Base-by-base conservation (phyloP, 2,113 vertebrate genomes). In the Trogon melanurus region DNA sequence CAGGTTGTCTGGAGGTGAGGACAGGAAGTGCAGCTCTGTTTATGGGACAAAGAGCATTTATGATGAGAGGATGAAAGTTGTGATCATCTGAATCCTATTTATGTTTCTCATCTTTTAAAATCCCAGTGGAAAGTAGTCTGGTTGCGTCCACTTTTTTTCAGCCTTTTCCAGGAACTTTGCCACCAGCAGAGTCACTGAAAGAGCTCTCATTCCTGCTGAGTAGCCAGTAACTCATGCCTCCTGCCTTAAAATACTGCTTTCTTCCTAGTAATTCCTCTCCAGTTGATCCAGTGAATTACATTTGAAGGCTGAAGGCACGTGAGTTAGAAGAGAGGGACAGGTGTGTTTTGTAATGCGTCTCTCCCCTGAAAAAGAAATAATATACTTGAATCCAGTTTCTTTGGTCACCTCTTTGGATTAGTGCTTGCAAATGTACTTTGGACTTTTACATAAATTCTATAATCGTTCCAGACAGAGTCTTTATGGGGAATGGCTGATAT, bases 131-230 rank as follows among this genome's bases (percentile, higher is more conserved):
- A 93, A 72, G 27, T 16, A 20, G 45, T 91, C 53, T 47, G 64
- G 44, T 51, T 56, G 23, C 4, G 1, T 85, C 50, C 0, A 1
- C n/a, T 61, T 44, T 15, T 85, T 66, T 64, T 66, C 34, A 58
- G 36, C 62, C 48, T 61, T 74, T 88, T 94, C 66, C 87, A 91
- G 84, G 70, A 91, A 21, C 73, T 72, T 84, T 89, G 50, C 81
- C 62, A 66, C 79, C 62, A 73, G 44, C 36, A 50, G 85, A 54
- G 58, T 48, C 38, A 19, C 58, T 83, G 89, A 85, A 90, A 93
- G 78, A 71, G 78, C 74, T 91, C 84, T 82, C 91, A 73, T 89
- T 79, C 41, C 34, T 23, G 22, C 54, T 51, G 38, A 61, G 66
- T 23, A 41, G 86, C 15, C 94, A 87, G 11, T 41, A 87, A 91